Conservation (phyloP, 2,797 vertebrate species). For the Urophycis tenuis region DNA sequence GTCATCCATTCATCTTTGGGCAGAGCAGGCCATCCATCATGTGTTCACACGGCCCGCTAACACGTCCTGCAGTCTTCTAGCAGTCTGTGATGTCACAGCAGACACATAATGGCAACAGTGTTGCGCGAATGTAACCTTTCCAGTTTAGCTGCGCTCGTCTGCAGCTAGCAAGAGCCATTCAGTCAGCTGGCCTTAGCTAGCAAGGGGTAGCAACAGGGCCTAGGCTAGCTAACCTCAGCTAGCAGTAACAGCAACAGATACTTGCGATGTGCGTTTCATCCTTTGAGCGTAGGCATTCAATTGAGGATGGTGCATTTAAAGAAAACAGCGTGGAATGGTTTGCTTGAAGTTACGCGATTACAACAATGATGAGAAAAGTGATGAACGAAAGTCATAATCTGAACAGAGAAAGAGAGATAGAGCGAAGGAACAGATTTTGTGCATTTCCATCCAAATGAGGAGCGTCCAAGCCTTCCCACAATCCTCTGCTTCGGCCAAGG, state of each 20-base stretch:
- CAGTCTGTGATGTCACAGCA: too few relatives aligned
- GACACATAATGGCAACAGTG: not conserved
- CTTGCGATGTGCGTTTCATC: not conserved
- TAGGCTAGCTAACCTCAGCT: not conserved
- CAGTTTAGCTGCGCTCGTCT: too few relatives aligned
- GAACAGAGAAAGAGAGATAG: not conserved
- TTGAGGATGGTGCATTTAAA: not conserved
- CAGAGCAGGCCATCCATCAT: too few relatives aligned
- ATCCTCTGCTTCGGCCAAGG: conserved; percentile 47
- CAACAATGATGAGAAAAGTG: not conserved
- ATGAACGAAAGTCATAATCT: not conserved
- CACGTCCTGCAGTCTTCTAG: too few relatives aligned
- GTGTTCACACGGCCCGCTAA: too few relatives aligned
- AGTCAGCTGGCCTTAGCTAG: not conserved
- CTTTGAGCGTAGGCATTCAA: not conserved
- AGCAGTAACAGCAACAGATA: not conserved
- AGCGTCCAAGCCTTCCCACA: conserved; percentile 50
- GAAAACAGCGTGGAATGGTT: not conserved
- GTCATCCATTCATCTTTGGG: too few relatives aligned
- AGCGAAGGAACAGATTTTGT: conserved; percentile 28
- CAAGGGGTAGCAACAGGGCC: not conserved
- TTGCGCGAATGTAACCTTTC: not conserved
- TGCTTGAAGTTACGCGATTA: not conserved
- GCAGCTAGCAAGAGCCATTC: not conserved
- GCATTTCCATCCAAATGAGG: conserved; percentile 43